These are phyloP conservation scores for Phocides pigmalion DNA, from an alignment of 1,140 invertebrate species.

Conservation along the genomic window DNA sequence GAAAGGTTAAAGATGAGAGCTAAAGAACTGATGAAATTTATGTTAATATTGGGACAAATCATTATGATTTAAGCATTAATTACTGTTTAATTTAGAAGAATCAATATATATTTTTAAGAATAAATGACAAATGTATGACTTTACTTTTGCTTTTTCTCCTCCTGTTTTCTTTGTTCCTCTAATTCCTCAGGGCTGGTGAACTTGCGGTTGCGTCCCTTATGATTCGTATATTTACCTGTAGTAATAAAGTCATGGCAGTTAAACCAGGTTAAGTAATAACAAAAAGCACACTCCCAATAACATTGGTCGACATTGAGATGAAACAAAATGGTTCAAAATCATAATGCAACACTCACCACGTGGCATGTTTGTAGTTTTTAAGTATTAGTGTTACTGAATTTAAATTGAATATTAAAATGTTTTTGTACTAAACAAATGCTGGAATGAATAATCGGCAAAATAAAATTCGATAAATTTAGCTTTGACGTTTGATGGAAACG, in stretches of 20 bases:
- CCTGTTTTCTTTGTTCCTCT: constrained; percentile 92
- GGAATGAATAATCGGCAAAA: constrained; percentile 44
- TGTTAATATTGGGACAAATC: no score
- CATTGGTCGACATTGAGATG: constrained; percentile 69
- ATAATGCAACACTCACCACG: constrained; percentile 62
- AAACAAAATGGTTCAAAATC: constrained; percentile 27
- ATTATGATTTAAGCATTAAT: no score
- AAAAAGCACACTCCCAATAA: constrained; percentile 71
- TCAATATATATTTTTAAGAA: no score
- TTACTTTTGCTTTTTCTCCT: constrained; percentile 81
- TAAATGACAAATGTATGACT: no score
- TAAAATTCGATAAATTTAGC: constrained; percentile 72
- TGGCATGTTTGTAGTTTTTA: constrained; percentile 59
- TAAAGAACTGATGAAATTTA: no score
- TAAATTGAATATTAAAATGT: constrained; percentile 19
- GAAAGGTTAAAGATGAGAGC: no score
- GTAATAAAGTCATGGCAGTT: constrained; percentile 47
- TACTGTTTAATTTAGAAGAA: no score
- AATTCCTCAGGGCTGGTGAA: constrained; percentile 97
- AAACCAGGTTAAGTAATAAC: constrained; percentile 49
- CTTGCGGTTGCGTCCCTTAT: constrained; percentile 95
- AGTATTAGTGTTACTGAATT: not conserved
- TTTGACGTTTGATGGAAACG: constrained; percentile 63
- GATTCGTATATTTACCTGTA: constrained; percentile 93
- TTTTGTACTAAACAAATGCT: constrained; percentile 20